Evolutionary conservation across 1,140 invertebrate genomes (phyloP), one percentile per base, ranked within the genome.

Genomic region (Diplogasteroides magnus): DNA sequence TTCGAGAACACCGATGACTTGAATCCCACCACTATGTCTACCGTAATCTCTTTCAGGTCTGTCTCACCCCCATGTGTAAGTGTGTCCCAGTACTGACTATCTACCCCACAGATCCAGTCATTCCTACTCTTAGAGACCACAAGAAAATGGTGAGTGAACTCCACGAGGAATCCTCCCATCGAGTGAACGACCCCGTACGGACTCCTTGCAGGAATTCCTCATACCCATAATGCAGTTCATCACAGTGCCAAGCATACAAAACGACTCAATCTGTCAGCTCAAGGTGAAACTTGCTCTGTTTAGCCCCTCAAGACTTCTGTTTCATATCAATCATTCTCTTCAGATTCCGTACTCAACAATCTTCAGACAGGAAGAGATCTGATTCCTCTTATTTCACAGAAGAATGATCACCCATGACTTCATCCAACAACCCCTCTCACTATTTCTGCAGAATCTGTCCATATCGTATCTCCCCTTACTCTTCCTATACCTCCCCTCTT

Each of bases 231-330:
- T 62, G n/a, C 74, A 73, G 32, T 73, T 73, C 32, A 76, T 73
- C 32, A 73, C 73, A 27, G 73, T 74, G 13, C 76, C 73, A 23
- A 73, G 74, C 1, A 76, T 76, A 31, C 73, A 74, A 37, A 77
- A 60, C 37, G 55, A 74, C 2, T 48, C 59, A 0, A 57, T 74
- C 25, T 76, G 37, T 13, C 31, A 63, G 6, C 66, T 74, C 13
- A 74, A 74, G 29, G 59, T 72, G 19, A 27, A 1, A 0, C 27
- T 65, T 11, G 13, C 15, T 63, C 23, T 63, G n/a, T n/a, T n/a
- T n/a, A n/a, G n/a, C n/a, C n/a, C n/a, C n/a, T n/a, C n/a, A n/a
- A n/a, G n/a, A n/a, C n/a, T n/a, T n/a, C n/a, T n/a, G n/a, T n/a
- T n/a, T n/a, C n/a, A n/a, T n/a, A n/a, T n/a, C n/a, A n/a, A 14